phyloP scores from a whole-genome alignment of 2,888 invertebrate species.

The Agonopterix heracliana region DNA sequence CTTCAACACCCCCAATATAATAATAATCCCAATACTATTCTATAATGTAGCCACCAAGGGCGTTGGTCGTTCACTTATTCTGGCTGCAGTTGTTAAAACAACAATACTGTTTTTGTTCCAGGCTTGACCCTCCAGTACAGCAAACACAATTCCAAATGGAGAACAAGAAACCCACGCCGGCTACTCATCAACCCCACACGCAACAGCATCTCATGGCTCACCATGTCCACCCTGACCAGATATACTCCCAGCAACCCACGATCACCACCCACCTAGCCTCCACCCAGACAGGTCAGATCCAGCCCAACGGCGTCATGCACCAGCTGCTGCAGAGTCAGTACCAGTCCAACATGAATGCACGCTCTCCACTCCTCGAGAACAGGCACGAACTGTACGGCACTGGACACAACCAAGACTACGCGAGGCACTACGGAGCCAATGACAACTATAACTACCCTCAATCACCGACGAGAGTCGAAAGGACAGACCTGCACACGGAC shows the following conservation, averaged over 20 bases:
- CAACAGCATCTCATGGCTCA: slow-evolving; percentile 67
- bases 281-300: slow-evolving; percentile 15
- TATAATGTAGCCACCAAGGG: too few species aligned
- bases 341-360: slow-evolving; percentile 65
- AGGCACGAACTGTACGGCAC: slow-evolving; percentile 76
- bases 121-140: slow-evolving; percentile 84
- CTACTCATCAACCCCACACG: slow-evolving; percentile 74
- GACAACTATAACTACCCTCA: slow-evolving; percentile 73
- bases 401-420: slow-evolving; percentile 70
- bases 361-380: slow-evolving; percentile 72
- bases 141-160: slow-evolving; percentile 80
- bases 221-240: slow-evolving; percentile 67
- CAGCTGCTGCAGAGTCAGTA: slow-evolving; percentile 69
- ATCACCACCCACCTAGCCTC: slow-evolving; percentile 50
- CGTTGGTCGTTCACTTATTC: too few species aligned
- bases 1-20: slow-evolving; percentile 29
- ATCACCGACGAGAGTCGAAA: slow-evolving; percentile 63
- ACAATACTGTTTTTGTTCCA: slow-evolving; percentile 51
- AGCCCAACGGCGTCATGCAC: slow-evolving; percentile 74
- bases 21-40: slow-evolving; percentile 16
- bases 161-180: slow-evolving; percentile 75
- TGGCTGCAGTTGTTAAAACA: too few species aligned
- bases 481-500: slow-evolving; percentile 59
- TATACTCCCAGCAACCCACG: slow-evolving; percentile 67
- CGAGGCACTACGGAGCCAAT: slow-evolving; percentile 74